phyloP scores from a whole-genome alignment of 2,888 invertebrate species.

The Didymodactylos carnosus region DNA sequence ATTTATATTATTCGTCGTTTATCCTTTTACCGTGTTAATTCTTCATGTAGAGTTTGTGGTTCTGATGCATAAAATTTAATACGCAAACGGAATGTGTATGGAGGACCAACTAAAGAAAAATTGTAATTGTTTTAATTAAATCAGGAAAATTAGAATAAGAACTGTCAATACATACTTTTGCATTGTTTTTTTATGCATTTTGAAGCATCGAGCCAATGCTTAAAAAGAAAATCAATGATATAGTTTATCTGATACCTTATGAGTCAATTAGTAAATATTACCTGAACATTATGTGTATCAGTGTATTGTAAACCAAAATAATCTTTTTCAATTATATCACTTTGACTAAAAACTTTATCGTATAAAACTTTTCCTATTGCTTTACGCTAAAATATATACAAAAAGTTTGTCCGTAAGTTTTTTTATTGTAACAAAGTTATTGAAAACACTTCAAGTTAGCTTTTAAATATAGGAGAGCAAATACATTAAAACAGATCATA shows the following conservation, averaged over 20 bases:
- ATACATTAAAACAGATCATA: too few relatives aligned
- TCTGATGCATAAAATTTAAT: constrained; percentile 98
- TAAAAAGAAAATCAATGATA: neutral
- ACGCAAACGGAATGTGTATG: constrained; percentile 41
- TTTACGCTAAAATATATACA: constrained; percentile 40
- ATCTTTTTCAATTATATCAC: constrained; percentile 92
- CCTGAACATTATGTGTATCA: constrained; percentile 82
- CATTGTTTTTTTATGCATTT: constrained; percentile 95
- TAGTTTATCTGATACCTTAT: neutral
- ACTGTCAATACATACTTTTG: constrained; percentile 41
- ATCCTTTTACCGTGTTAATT: constrained; percentile 52
- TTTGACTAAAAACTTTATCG: constrained; percentile 86
- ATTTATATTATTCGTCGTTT: neutral
- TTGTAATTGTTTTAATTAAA: neutral
- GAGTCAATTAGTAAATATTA: neutral
- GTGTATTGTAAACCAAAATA: constrained; percentile 95
- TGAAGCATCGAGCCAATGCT: constrained; percentile 89
- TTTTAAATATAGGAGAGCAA: too few relatives aligned
- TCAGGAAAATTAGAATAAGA: neutral
- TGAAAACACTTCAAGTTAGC: too few relatives aligned
- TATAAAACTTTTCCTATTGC: constrained; percentile 75
- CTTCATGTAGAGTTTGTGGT: constrained; percentile 74
- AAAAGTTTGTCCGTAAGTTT: too few relatives aligned
- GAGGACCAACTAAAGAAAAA: neutral
- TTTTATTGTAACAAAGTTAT: too few relatives aligned